Evolutionary conservation across 2,797 vertebrate species (phyloP), one percentile per base, ranked within the genome.

Genomic region (Cyprinodon diabolis): DNA sequence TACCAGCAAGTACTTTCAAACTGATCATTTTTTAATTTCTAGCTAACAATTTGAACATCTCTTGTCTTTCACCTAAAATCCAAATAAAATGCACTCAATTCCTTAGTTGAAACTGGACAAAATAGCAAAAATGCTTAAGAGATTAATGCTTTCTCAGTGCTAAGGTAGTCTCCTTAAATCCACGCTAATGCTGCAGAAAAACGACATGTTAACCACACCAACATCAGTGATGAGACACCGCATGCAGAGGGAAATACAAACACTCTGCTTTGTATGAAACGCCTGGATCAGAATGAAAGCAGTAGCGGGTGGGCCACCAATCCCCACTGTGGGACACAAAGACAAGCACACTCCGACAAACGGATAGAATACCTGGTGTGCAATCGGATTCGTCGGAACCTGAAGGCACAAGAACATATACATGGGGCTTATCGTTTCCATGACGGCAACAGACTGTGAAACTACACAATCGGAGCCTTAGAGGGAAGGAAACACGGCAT

Each of bases 321-420:
- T 84, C 91, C 40, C 90, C 91, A 92, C 90, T 87, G 87, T 92
- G 89, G 77, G 81, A 87, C 78, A 91, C 79, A 85, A n/a, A 90
- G 54, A 89, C 73, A 78, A 74, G 73, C 80, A 82, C 80, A 85
- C 84, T 75, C 74, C 69, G 86, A 93, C 92, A 93, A 83, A 90
- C 83, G 85, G 76, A 91, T 90, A 92, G 94, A 95, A 97, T 99
- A 99, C 98, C 98, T 99, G 98, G 96, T 90, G 96, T 97, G 96
- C 96, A 96, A 96, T 98, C 97, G 93, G 97, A 97, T 95, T 97
- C 97, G 93, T 98, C 97, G 85, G 96, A 97, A 98, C 97, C 98
- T 99, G 97, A 96, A 97, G 96, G 94, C 92, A 96, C 91, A 96
- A 93, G 94, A 89, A 94, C 87, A 95, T 94, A 92, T 84, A 92